Percentiles rank a stretch among this genome's conserved stretches.
phyloP scores from a whole-genome alignment of 2,888 invertebrate species.

The Leptura quadrifasciata region DNA sequence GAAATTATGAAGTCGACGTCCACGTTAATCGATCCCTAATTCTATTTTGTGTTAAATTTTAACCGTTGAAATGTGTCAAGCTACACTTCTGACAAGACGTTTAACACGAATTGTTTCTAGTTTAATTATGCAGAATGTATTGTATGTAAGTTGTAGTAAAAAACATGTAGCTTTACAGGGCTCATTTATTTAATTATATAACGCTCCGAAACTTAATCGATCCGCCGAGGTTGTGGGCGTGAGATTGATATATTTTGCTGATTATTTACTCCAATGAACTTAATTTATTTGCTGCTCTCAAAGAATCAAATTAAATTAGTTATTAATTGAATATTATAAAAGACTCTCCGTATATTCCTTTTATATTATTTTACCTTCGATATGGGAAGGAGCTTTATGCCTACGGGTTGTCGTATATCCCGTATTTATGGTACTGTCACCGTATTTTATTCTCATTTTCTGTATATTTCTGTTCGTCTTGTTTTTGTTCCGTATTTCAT shows the following conservation, averaged over 20 bases:
- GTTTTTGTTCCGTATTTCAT: no score
- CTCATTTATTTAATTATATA: conserved; percentile 36
- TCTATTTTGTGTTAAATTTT: conserved; percentile 52
- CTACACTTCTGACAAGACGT: conserved; percentile 34
- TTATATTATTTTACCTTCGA: conserved; percentile 12
- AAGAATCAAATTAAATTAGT: conserved; percentile 6
- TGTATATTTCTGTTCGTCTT: no score
- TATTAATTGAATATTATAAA: conserved; percentile 12
- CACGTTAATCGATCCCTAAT: conserved; percentile 56
- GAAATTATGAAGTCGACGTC: conserved; percentile 53
- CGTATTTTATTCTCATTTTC: no score
- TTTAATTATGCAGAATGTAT: conserved; percentile 35
- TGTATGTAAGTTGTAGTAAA: conserved; percentile 33
- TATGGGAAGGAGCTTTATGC: neutral
- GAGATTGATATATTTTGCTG: conserved; percentile 5
- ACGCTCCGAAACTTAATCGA: conserved; percentile 21
- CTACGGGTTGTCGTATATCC: no score
- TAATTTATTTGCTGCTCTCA: neutral
- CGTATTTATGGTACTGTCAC: no score
- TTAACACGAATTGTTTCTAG: conserved; percentile 29
- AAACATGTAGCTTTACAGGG: conserved; percentile 22
- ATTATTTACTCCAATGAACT: conserved; percentile 10
- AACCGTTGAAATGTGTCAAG: conserved; percentile 47
- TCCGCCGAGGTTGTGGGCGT: conserved; percentile 22
- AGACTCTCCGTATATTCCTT: conserved; percentile 2